A percentile compares a stretch with the other conserved stretches of the same genome.
Evolutionary conservation across 2,113 vertebrate genomes (phyloP).

Genomic region (Sphyrna mokarran): DNA sequence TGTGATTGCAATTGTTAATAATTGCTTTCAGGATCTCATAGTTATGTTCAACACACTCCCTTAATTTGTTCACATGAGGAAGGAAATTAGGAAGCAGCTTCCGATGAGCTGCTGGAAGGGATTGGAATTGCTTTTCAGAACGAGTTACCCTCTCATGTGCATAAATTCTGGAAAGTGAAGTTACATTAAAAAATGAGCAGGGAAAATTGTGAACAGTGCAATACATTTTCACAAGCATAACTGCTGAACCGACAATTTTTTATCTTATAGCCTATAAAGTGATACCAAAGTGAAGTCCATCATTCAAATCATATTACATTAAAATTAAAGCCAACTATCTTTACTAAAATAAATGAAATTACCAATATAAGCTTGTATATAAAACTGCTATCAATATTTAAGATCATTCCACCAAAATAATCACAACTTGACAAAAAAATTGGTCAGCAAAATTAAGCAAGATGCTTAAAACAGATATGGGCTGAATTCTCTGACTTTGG

Average conservation of each 20-base stretch:
- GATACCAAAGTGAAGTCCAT: not conserved
- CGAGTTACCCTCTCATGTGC: constrained; percentile 86
- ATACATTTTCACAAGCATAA: not conserved
- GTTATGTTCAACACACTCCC: constrained; percentile 85
- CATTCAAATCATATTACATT: not conserved
- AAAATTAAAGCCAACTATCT: not conserved
- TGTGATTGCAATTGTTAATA: constrained; percentile 83
- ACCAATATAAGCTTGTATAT: not conserved
- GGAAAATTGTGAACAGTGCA: not conserved
- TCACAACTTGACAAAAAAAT: not conserved
- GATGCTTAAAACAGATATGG: not conserved
- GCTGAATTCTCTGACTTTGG: too few species aligned
- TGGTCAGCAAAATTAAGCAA: not conserved
- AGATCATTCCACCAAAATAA: not conserved
- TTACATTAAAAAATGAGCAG: constrained; percentile 42
- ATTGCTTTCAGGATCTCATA: constrained; percentile 82
- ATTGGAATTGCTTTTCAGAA: constrained; percentile 81
- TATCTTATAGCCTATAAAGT: not conserved
- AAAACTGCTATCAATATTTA: not conserved
- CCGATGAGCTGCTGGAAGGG: constrained; percentile 76
- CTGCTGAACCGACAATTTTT: not conserved
- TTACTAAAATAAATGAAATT: not conserved
- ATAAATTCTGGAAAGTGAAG: constrained; percentile 65
- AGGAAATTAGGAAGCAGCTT: constrained; percentile 77
- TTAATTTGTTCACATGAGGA: constrained; percentile 74